Base-by-base conservation (phyloP, 2,113 vertebrate genomes). In the Cacatua alba region DNA sequence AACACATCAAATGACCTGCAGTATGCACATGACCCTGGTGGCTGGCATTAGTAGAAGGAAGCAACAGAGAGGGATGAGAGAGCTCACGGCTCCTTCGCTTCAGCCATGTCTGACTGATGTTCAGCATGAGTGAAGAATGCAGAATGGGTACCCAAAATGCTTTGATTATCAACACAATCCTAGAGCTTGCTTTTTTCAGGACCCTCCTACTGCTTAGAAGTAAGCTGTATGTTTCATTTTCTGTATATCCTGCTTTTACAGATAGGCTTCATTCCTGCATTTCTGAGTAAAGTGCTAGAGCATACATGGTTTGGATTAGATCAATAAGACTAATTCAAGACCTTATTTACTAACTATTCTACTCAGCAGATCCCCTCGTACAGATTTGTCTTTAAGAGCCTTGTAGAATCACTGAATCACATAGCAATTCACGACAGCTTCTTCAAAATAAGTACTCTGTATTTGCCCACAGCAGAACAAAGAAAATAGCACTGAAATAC, bases 261-360 rank as follows among this genome's bases (percentile, higher is more conserved):
- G 76, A 63, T 33, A 46, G 39, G 31, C 64, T 95, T 76, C 33
- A 35, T 70, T 86, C 68, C 65, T 62, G 29, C 69, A 52, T 83
- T 90, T 94, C 80, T 96, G 55, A 70, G 52, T 68, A 2, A 65
- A 92, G 59, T 92, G 62, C 48, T 78, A 35, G 57, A 71, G 72
- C 44, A 17, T 67, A 48, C 31, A 26, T 43, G 74, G 48, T 59
- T 82, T 57, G 69, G 20, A 37, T 7, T 86, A 76, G 90, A 93
- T 95, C 82, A 88, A 31, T 88, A 78, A 77, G 68, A 74, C n/a
- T 92, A 70, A 92, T 86, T 88, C 76, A 83, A 90, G 72, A 77
- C 64, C 55, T 86, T 71, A 39, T 62, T 90, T 94, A 83, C 75
- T 86, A 70, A 74, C 67, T 85, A 4, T 15, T 53, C 77, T 85